Conservation (phyloP, 2,797 vertebrate genomes). For the Lycodopsis pacificus region DNA sequence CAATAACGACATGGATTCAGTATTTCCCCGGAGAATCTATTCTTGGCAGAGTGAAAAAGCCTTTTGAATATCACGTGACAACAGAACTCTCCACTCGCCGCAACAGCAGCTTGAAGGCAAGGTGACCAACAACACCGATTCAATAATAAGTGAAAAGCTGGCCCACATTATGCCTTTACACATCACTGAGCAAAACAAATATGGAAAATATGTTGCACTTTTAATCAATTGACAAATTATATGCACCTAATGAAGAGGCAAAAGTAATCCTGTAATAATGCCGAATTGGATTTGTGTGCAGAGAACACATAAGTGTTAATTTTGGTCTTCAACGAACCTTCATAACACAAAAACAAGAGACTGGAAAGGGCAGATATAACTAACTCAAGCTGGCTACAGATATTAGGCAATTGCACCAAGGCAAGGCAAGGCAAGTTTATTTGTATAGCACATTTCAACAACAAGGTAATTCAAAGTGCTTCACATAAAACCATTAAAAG, state of each 20-base stretch:
- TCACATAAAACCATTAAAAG: too few relatives aligned
- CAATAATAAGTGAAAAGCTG: slow-evolving; percentile 40
- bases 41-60: slow-evolving; percentile 15
- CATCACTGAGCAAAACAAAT: not conserved
- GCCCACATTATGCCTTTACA: slow-evolving; percentile 4
- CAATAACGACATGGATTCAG: not conserved
- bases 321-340: not conserved
- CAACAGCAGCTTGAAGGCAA: slow-evolving; percentile 29
- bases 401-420: not conserved
- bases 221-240: not conserved
- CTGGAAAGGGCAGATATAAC: not conserved
- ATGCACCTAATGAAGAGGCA: slow-evolving; percentile 6
- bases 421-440: too few relatives aligned
- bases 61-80: slow-evolving; percentile 22
- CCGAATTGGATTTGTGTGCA: not conserved
- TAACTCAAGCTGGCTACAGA: too few relatives aligned
- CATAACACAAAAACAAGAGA: not conserved
- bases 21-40: slow-evolving; percentile 17
- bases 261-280: slow-evolving; percentile 7
- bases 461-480: too few relatives aligned
- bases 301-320: not conserved
- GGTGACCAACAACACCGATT: slow-evolving; percentile 17
- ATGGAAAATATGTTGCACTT: slow-evolving; percentile 1
- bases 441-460: too few relatives aligned
- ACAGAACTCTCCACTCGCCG: slow-evolving; percentile 3